These are phyloP conservation scores for Poeciliopsis presidionis DNA, from an alignment of 2,797 vertebrate genomes.

Conservation along the genomic window DNA sequence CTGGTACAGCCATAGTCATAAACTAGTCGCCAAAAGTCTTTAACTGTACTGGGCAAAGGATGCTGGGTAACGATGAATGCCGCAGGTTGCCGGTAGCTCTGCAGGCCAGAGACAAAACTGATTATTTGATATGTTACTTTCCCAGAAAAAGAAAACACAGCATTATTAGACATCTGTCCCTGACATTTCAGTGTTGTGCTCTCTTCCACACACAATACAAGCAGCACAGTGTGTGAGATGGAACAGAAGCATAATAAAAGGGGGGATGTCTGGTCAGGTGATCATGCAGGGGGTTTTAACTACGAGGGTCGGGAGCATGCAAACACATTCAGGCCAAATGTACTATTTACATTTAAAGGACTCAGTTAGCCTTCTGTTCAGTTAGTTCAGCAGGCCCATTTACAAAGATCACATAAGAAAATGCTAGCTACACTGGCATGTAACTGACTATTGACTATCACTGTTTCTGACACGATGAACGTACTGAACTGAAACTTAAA, in stretches of 20 bases:
- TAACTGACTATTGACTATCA: too few relatives aligned
- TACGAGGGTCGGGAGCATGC: constrained; percentile 58
- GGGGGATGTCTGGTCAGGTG: constrained; percentile 56
- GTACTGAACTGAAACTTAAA: constrained; percentile 51
- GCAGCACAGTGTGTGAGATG: constrained; percentile 31
- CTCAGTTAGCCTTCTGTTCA: constrained; percentile 41
- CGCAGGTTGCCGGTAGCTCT: constrained; percentile 99
- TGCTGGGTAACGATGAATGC: constrained; percentile 99
- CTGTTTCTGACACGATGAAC: neutral
- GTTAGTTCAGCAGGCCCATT: constrained; percentile 15
- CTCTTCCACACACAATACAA: constrained; percentile 25
- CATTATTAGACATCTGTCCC: neutral
- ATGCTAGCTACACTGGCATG: neutral
- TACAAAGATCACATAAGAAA: neutral
- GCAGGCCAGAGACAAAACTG: constrained; percentile 30
- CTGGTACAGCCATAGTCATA: constrained; percentile 99
- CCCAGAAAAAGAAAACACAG: neutral
- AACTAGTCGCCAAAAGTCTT: constrained; percentile 99
- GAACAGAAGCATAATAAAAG: constrained; percentile 26
- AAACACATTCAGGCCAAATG: constrained; percentile 12
- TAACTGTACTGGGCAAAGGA: constrained; percentile 97
- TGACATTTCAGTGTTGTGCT: constrained; percentile 1
- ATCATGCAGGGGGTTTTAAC: constrained; percentile 71
- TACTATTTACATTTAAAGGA: constrained; percentile 2
- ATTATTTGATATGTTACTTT: constrained; percentile 9